Evolutionary conservation across 2,888 invertebrate genomes (phyloP), one percentile per base, ranked within the genome.

Genomic region (Morpho deidamia): DNA sequence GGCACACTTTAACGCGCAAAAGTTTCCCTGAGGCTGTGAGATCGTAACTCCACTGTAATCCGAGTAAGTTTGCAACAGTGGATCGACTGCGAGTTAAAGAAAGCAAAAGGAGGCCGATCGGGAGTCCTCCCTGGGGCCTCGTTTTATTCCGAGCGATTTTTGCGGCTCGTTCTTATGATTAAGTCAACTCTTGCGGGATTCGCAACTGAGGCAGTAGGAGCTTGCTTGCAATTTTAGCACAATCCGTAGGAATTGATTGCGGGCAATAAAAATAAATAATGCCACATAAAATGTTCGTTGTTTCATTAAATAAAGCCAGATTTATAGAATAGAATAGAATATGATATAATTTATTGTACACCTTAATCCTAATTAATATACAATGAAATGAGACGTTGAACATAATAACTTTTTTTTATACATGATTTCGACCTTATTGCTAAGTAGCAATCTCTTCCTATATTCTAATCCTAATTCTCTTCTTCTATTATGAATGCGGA

Each of bases 141-240:
- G 86, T 89, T 87, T 80, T 69, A 74, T 71, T 72, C 70, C 76
- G 71, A 84, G 79, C 85, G 83, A 83, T 86, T 84, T 79, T 83
- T 82, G 81, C 83, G 78, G 78, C 76, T 72, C 84, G 80, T 79
- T 86, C 83, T 85, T 87, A 87, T 88, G 85, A 88, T 89, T 88
- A 86, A 88, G 82, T 79, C 82, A 75, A 78, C 71, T 80, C 88
- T 81, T 62, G 71, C 67, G 87, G 86, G 88, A 85, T 69, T 81
- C 66, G 63, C 62, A 71, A 70, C 71, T 71, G 74, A 75, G 71
- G 64, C 60, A 59, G 60, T 61, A 64, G 52, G 59, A 57, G 55
- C 67, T 68, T 63, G 65, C 65, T 65, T 67, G 65, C 67, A 69
- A 73, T 72, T 75, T 71, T 67, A 71, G 70, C 65, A 55, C 60